Percentiles rank a stretch among this genome's conserved stretches.
phyloP scores from a whole-genome alignment of 2,797 vertebrate species.

The Denticeps clupeoides region DNA sequence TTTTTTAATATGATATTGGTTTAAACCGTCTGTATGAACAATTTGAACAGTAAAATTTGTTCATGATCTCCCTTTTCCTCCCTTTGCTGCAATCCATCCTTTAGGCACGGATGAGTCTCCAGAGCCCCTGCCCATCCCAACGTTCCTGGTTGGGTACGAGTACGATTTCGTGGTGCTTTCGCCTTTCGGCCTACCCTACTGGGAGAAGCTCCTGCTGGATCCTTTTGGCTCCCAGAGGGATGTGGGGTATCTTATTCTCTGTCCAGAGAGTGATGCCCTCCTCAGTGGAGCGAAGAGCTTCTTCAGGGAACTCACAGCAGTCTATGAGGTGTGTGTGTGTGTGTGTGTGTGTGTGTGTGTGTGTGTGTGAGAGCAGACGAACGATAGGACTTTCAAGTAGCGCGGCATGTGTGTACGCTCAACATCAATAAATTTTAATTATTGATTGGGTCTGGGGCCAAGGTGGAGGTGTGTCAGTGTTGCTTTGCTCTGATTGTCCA shows the following conservation, averaged over 20 bases:
- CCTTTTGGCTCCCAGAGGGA: slow-evolving; percentile 94
- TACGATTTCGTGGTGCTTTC: slow-evolving; percentile 98
- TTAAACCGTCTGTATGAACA: no score
- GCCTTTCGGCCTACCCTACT: slow-evolving; percentile 91
- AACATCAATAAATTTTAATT: no score
- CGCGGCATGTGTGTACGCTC: no score
- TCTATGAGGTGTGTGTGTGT: slow-evolving; percentile 76
- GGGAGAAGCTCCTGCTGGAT: slow-evolving; percentile 96
- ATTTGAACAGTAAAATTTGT: no score
- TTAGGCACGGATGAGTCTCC: slow-evolving; percentile 97
- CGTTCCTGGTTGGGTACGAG: slow-evolving; percentile 94
- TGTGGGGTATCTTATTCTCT: slow-evolving; percentile 91
- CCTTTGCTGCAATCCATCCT: not conserved
- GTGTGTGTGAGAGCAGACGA: not conserved
- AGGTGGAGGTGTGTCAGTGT: no score
- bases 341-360: not conserved
- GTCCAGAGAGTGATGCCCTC: slow-evolving; percentile 93
- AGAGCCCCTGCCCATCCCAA: slow-evolving; percentile 95
- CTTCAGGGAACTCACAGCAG: slow-evolving; percentile 91
- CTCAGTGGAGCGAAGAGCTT: slow-evolving; percentile 90
- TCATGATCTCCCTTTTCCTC: no score
- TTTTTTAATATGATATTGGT: no score
- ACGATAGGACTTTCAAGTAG: no score
- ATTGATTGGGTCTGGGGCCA: no score
- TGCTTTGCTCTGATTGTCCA: no score